Percentiles rank a stretch among this genome's conserved stretches.
Conservation (phyloP, 1,140 invertebrate species). For the Samia ricini region DNA sequence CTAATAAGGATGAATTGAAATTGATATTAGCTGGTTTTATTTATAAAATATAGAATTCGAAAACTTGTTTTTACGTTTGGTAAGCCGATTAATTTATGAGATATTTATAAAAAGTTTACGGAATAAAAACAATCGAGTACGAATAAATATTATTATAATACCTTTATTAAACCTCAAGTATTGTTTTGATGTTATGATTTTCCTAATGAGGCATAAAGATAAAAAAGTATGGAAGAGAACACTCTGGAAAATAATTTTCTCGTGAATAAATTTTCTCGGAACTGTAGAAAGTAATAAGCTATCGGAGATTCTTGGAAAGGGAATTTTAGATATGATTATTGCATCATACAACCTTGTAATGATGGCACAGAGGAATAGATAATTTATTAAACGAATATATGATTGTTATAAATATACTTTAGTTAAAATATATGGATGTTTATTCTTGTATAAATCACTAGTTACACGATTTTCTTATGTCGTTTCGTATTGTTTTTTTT, state of each 20-base stretch:
- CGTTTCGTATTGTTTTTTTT: no score
- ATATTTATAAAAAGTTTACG: neutral
- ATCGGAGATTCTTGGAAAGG: constrained; percentile 21
- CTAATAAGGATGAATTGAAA: neutral
- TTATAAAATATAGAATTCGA: neutral
- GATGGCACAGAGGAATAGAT: constrained; percentile 14
- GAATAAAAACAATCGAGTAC: neutral
- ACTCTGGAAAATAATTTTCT: constrained; percentile 10
- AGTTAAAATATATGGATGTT: no score
- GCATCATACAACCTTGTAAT: constrained; percentile 36
- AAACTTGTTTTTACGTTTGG: neutral
- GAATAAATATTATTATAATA: neutral
- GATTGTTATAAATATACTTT: no score
- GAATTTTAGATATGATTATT: constrained; percentile 48
- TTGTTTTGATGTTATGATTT: neutral
- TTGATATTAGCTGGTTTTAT: neutral
- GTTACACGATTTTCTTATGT: no score
- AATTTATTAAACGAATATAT: neutral
- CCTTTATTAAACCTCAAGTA: neutral
- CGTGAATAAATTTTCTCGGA: constrained; percentile 35
- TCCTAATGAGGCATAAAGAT: constrained; percentile 9
- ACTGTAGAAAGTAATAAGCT: constrained; percentile 30
- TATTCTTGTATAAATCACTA: no score
- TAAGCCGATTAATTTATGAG: neutral
- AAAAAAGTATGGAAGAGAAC: constrained; percentile 2